Evolutionary conservation across 2,113 vertebrate species (phyloP).

Genomic region (Calcarius ornatus): DNA sequence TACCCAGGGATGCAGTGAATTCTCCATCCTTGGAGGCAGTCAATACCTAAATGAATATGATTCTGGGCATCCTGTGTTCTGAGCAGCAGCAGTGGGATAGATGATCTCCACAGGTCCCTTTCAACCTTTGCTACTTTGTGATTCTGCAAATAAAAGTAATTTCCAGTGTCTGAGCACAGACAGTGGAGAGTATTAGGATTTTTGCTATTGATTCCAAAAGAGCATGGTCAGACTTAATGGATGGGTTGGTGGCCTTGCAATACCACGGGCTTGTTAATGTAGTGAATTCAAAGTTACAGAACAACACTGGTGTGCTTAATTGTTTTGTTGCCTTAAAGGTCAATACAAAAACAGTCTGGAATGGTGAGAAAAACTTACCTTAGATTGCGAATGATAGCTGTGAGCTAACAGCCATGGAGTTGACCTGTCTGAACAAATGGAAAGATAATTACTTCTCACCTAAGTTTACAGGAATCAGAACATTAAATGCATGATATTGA

Average conservation of each 20-base stretch:
- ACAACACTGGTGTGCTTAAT: background rate
- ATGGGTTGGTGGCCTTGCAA: background rate
- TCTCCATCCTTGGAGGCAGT: background rate
- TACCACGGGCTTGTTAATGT: background rate
- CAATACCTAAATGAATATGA: background rate
- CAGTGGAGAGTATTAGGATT: background rate
- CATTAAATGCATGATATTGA: background rate
- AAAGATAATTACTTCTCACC: slow-evolving; percentile 8
- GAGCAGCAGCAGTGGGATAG: background rate
- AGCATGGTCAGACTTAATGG: background rate
- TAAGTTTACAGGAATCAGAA: background rate
- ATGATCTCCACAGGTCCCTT: background rate
- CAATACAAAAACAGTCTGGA: background rate
- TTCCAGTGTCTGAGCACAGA: background rate
- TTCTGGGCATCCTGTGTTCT: background rate
- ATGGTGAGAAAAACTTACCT: background rate
- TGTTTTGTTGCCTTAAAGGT: slow-evolving; percentile 23
- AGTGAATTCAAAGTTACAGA: slow-evolving; percentile 1
- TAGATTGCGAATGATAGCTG: background rate
- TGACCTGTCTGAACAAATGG: background rate
- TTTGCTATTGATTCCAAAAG: background rate
- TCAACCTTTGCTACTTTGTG: background rate
- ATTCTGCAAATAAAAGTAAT: background rate
- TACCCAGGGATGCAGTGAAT: background rate
- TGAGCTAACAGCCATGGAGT: background rate